These are phyloP conservation scores for Saccopteryx bilineata DNA, from an alignment of 2,113 vertebrate species.

Conservation along the genomic window DNA sequence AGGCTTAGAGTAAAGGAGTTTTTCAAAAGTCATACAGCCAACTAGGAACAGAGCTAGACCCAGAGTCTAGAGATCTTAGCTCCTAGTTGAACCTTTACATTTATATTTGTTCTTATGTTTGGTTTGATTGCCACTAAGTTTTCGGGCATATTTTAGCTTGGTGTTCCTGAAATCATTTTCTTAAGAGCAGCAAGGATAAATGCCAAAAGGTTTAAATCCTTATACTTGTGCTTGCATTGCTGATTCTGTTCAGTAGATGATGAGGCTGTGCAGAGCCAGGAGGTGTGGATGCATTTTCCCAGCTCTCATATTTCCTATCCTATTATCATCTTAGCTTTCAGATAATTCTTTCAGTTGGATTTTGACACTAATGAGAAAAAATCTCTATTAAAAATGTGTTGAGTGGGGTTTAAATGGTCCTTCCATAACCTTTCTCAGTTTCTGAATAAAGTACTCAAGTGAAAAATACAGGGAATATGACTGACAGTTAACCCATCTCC, in stretches of 20 bases:
- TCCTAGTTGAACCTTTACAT: neutral
- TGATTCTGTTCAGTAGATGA: neutral
- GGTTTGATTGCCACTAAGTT: neutral
- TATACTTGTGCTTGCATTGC: neutral
- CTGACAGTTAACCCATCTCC: neutral
- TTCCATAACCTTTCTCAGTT: neutral
- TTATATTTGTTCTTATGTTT: slow-evolving; percentile 51
- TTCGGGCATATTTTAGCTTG: neutral
- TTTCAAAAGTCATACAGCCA: neutral
- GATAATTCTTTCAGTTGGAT: slow-evolving; percentile 6
- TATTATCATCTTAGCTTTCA: neutral
- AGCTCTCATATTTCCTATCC: neutral
- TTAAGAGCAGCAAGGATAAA: neutral
- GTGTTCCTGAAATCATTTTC: neutral
- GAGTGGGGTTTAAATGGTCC: neutral
- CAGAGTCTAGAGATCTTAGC: neutral
- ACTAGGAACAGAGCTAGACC: neutral
- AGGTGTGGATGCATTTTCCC: neutral
- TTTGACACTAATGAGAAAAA: neutral
- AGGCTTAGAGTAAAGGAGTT: neutral
- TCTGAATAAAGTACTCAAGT: neutral
- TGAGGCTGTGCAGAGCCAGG: neutral
- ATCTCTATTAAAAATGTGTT: neutral
- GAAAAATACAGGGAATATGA: neutral
- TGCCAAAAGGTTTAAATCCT: neutral